Evolutionary conservation across 1,140 invertebrate species (phyloP), one percentile per base, ranked within the genome.

Genomic region (Thaumetopoea pityocampa): DNA sequence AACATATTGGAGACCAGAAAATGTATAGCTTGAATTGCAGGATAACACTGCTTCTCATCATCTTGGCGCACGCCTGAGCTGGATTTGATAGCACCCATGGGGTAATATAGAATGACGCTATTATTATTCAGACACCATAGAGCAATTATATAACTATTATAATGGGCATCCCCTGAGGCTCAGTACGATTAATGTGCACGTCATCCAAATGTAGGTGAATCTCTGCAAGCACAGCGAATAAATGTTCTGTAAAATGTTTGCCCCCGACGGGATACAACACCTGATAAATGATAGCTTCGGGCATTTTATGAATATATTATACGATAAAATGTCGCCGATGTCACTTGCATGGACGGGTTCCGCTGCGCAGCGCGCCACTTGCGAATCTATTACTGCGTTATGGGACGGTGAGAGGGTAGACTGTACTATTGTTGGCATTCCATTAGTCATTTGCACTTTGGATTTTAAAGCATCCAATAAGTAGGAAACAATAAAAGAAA

Each of bases 281-380:
- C 70, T 72, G 70, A 74, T 77, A 77, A 80, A 80, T 72, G 67
- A 68, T 72, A 51, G 70, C 72, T 60, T 59, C 61, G 54, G 66
- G 66, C 63, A 61, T 57, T 74, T 68, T 74, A 71, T 68, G 58
- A 68, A 74, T 67, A 73, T 64, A 54, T 57, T 55, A 57, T 61
- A 47, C 58, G 60, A 67, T 70, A 67, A 67, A 67, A 66, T 46
- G 59, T 64, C 62, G 63, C 44, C 42, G 12, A 30, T 61, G 61
- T 59, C 65, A 63, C 44, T 49, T 17, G 26, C 26, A 18, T 18
- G 29, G 34, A 37, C 28, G 32, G 11, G 14, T 35, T 37, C 18
- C 9, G 29, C 43, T 37, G 24, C 20, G 14, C 9, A 24, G 23
- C 33, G 9, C 7, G 23, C 19, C 32, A 26, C 10, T 14, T 36